Evolutionary conservation across 2,888 invertebrate genomes (phyloP), one percentile per base, ranked within the genome.

Genomic region (Cryptops parisi): DNA sequence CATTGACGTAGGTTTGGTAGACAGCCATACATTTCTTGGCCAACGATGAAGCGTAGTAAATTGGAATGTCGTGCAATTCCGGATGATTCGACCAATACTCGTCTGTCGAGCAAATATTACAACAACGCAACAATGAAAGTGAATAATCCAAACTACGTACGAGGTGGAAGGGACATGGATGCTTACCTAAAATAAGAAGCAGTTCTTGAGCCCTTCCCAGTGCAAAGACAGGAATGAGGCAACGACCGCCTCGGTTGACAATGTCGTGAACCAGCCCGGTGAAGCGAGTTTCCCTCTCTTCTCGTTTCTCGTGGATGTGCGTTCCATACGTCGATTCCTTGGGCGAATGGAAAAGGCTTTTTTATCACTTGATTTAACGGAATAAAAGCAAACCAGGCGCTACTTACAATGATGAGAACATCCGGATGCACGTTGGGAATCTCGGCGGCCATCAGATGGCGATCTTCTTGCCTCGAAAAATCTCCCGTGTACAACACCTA

Each of bases 21-120:
- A 99, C 98, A 54, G 94, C 88, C 97, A 99, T 99, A 67, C 98
- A 99, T 69, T 98, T 98, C 73, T 98, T 98, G 46, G 98, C 98
- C 58, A 99, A 74, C 0, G 97, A 94, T 0, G 96, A 97, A 9
- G 98, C 98, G 74, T 99, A 98, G 73, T 99, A 98, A 61, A 99
- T 96, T 0, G 98, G 98, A 62, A 97, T 88, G 69, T 97, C 96
- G 62, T 98, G 97, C 9, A 99, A 74, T 70, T 96, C 93, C 0
- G 93, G 91, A 72, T 94, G 97, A 54, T 87, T 82, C 26, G 88
- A 82, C 98, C 98, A 99, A 72, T 84, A 99, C 68, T 98, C 98
- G 71, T 98, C 98, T 76, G 75, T 48, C 65, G 64, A 48, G 19
- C 6, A 41, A 41, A 12, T n/a, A 41, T n/a, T 6, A 41, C 9